Evolutionary conservation across 2,888 invertebrate species (phyloP).

Genomic region (Boloria euphrosyne): DNA sequence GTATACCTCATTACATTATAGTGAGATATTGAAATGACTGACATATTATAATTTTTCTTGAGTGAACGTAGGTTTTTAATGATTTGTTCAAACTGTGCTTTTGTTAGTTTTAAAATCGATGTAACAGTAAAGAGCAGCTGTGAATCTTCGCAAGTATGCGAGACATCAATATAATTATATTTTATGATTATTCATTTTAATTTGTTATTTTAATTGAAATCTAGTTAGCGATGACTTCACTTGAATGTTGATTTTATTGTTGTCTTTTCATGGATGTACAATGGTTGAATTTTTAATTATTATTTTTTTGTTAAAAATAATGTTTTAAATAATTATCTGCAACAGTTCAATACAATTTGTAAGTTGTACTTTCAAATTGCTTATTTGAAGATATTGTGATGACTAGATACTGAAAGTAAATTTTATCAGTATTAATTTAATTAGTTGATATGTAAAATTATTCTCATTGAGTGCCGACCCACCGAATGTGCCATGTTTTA

Average conservation of each 20-base stretch:
- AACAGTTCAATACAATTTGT: conserved; percentile 4
- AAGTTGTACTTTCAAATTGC: conserved; percentile 5
- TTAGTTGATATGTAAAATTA: not conserved
- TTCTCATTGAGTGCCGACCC: conserved; percentile 24
- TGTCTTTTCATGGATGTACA: conserved; percentile 1
- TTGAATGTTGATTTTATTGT: not conserved
- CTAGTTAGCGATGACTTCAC: not conserved
- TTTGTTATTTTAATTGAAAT: conserved; percentile 14
- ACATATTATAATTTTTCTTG: conserved; percentile 2
- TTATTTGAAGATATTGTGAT: conserved; percentile 1
- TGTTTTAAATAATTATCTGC: conserved; percentile 6
- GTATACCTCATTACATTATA: not conserved
- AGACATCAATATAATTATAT: not conserved
- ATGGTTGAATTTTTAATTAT: not conserved
- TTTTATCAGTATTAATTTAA: conserved; percentile 5
- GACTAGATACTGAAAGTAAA: conserved; percentile 5
- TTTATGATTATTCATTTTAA: conserved; percentile 10
- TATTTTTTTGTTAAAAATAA: not conserved
- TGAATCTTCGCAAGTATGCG: conserved; percentile 5
- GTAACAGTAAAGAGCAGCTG: conserved; percentile 1
- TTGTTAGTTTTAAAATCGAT: not conserved
- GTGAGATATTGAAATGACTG: not conserved
- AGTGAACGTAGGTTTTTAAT: not conserved
- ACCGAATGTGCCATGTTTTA: conserved; percentile 44
- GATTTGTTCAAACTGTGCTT: not conserved